Evolutionary conservation across 1,140 invertebrate genomes (phyloP).

Genomic region (Zaprionus camerounensis): DNA sequence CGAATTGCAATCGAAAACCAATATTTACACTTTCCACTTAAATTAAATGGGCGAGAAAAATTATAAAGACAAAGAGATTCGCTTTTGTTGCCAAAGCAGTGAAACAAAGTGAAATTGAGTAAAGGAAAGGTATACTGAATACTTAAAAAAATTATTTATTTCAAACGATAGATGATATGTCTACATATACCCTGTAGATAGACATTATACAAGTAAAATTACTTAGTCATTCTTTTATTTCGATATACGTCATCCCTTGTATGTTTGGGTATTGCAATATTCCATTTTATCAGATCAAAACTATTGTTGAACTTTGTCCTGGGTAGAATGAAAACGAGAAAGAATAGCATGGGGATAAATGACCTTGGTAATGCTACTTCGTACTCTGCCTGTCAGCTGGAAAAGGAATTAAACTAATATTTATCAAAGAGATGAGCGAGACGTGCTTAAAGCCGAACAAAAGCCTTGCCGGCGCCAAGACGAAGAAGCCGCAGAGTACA

Average conservation of each 20-base stretch:
- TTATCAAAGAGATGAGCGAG: conserved; percentile 79
- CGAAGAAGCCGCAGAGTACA: conserved; percentile 33
- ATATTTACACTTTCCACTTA: conserved; percentile 69
- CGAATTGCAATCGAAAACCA: conserved; percentile 66
- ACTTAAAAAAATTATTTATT: not conserved
- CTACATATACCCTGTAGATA: not conserved
- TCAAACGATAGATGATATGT: not conserved
- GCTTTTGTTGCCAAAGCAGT: conserved; percentile 11
- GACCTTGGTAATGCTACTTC: conserved; percentile 25
- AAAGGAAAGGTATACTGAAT: not conserved
- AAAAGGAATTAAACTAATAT: conserved; percentile 80
- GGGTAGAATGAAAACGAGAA: conserved; percentile 1
- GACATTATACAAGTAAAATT: too few relatives aligned
- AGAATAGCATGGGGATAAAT: conserved; percentile 3
- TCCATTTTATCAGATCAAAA: not conserved
- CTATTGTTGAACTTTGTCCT: not conserved
- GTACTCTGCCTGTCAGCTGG: conserved; percentile 20
- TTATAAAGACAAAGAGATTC: conserved; percentile 42
- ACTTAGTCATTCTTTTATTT: not conserved
- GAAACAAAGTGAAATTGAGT: conserved; percentile 22
- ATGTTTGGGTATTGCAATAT: not conserved
- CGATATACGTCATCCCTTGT: not conserved
- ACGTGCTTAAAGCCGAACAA: conserved; percentile 76
- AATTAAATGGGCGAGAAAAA: conserved; percentile 33
- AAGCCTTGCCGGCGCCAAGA: conserved; percentile 65